Conservation (phyloP, 2,888 invertebrate genomes). For the Pelosia muscerda region DNA sequence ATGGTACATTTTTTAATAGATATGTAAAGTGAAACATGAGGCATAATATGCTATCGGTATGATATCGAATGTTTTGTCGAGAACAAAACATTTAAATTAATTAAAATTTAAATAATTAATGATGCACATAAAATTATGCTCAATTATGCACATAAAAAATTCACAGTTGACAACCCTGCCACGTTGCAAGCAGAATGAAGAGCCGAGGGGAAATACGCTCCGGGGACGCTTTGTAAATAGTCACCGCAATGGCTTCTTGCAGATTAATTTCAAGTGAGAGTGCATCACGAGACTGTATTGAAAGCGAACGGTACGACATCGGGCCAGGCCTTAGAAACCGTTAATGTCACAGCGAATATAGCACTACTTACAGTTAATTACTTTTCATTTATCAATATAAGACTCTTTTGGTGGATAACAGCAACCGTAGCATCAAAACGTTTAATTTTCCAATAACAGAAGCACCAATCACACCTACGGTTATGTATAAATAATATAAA, state of each 20-base stretch:
- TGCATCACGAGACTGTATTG: slow-evolving; percentile 63
- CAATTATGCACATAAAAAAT: not conserved
- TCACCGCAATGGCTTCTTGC: slow-evolving; percentile 80
- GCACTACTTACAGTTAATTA: not conserved
- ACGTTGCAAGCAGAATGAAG: slow-evolving; percentile 70
- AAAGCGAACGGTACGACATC: slow-evolving; percentile 40
- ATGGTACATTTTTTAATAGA: too few species aligned
- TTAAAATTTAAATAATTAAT: too few species aligned
- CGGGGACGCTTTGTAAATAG: slow-evolving; percentile 79
- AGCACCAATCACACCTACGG: too few species aligned
- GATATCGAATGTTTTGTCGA: too few species aligned
- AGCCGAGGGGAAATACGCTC: slow-evolving; percentile 67
- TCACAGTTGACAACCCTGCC: slow-evolving; percentile 60
- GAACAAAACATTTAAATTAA: too few species aligned
- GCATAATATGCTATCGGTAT: too few species aligned
- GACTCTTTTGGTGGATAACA: not conserved
- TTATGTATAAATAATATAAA: too few species aligned
- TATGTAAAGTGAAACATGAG: too few species aligned
- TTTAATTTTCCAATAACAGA: too few species aligned
- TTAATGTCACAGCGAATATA: not conserved
- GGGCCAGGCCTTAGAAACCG: not conserved
- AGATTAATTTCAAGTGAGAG: slow-evolving; percentile 83
- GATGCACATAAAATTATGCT: too few species aligned
- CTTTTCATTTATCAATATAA: not conserved
- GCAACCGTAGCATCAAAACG: not conserved